Conservation (phyloP, 1,140 invertebrate species). For the Zaprionus lachaisei region DNA sequence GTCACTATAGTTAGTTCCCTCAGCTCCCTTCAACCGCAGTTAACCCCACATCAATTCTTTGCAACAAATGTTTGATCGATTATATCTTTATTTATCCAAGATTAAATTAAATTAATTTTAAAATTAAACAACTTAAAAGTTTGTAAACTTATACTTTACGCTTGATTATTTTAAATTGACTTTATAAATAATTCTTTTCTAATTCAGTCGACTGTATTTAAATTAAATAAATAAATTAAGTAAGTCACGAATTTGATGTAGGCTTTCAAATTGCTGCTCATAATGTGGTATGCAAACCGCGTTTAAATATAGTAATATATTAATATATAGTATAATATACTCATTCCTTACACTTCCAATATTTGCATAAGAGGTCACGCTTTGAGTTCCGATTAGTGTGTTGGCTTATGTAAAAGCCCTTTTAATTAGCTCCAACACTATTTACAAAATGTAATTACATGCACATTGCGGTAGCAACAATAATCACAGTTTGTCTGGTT, state of each 20-base stretch:
- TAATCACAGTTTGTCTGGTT: slow-evolving; percentile 28
- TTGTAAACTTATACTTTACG: no score
- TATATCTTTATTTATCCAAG: no score
- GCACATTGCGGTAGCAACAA: neutral
- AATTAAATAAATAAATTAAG: neutral
- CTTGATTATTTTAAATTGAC: no score
- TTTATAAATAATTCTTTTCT: no score
- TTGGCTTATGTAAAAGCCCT: slow-evolving; percentile 42
- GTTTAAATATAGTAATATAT: neutral
- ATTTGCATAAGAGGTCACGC: slow-evolving; percentile 1
- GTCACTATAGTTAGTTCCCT: no score
- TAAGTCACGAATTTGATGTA: neutral
- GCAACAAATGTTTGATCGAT: no score
- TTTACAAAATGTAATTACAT: neutral
- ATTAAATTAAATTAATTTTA: no score
- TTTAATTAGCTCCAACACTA: neutral
- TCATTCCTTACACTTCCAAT: neutral
- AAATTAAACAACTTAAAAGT: no score
- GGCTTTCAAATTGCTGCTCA: neutral
- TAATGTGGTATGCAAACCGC: neutral
- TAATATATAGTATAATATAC: no score
- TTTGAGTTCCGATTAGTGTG: neutral
- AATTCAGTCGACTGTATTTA: no score
- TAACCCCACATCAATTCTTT: neutral
- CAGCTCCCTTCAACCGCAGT: neutral